Evolutionary conservation across 2,113 vertebrate species (phyloP).

Genomic region (Perognathus longimembris): DNA sequence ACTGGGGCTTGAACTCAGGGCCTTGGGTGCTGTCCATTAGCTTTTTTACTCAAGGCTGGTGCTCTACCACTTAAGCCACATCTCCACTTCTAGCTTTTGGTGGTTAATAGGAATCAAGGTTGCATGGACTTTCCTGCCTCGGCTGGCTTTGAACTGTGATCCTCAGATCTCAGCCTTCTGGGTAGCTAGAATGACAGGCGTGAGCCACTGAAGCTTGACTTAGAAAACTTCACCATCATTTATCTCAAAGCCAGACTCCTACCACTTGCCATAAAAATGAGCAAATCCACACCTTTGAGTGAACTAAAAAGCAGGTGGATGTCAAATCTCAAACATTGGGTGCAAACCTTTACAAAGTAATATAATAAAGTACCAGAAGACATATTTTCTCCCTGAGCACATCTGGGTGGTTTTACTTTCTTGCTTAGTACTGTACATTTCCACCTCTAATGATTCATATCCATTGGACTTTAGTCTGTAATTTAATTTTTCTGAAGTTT

Average conservation of each 20-base stretch:
- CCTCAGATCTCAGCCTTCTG: too few relatives aligned
- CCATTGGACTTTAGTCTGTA: conserved; percentile 43
- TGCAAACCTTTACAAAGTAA: neutral
- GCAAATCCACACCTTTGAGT: neutral
- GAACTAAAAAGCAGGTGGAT: neutral
- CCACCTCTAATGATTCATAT: conserved; percentile 4
- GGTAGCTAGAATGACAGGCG: too few relatives aligned
- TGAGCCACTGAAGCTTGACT: too few relatives aligned
- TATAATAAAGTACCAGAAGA: neutral
- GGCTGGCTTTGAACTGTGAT: too few relatives aligned
- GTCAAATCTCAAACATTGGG: neutral
- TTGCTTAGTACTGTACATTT: neutral
- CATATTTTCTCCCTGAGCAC: neutral
- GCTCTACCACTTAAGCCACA: too few relatives aligned
- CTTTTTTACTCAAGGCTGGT: too few relatives aligned
- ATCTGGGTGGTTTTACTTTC: neutral
- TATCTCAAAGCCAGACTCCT: neutral
- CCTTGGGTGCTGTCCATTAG: too few relatives aligned
- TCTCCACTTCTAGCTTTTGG: too few relatives aligned
- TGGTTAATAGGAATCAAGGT: too few relatives aligned
- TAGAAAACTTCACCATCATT: neutral
- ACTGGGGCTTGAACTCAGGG: too few relatives aligned
- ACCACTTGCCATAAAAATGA: neutral
- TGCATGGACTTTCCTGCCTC: too few relatives aligned
- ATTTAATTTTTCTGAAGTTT: conserved; percentile 39